These are phyloP conservation scores for Charanyca ferruginea DNA, from an alignment of 2,888 invertebrate species.

Conservation along the genomic window DNA sequence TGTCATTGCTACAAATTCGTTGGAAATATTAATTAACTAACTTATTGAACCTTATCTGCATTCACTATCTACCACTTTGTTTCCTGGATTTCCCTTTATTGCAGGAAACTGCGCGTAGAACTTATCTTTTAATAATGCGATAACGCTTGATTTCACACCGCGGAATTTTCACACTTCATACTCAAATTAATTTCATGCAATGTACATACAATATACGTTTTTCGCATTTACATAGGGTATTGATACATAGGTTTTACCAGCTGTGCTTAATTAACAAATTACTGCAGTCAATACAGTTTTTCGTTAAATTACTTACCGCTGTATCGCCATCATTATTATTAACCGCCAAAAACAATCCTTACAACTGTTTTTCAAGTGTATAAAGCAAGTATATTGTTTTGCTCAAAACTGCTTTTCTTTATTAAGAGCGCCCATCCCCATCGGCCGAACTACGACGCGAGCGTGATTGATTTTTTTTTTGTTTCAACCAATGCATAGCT, in stretches of 20 bases:
- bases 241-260: too few relatives aligned
- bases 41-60: not conserved
- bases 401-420: too few relatives aligned
- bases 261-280: slow-evolving; percentile 9
- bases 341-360: not conserved
- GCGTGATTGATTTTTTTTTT: too few relatives aligned
- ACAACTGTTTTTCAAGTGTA: not conserved
- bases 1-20: not conserved
- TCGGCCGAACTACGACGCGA: too few relatives aligned
- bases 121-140: slow-evolving; percentile 22
- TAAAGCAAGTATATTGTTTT: not conserved
- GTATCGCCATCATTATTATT: slow-evolving; percentile 1
- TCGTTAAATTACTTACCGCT: not conserved
- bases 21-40: not conserved
- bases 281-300: slow-evolving; percentile 4
- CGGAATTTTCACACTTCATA: slow-evolving; percentile 12
- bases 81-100: slow-evolving; percentile 6
- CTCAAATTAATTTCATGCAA: slow-evolving; percentile 44
- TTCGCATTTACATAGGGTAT: not conserved
- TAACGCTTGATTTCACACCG: slow-evolving; percentile 31
- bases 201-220: not conserved
- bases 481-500: too few relatives aligned
- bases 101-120: slow-evolving; percentile 16
- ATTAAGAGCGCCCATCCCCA: too few relatives aligned
- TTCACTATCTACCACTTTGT: not conserved